phyloP scores from a whole-genome alignment of 2,888 invertebrate species.

The Serrognathus titanus region DNA sequence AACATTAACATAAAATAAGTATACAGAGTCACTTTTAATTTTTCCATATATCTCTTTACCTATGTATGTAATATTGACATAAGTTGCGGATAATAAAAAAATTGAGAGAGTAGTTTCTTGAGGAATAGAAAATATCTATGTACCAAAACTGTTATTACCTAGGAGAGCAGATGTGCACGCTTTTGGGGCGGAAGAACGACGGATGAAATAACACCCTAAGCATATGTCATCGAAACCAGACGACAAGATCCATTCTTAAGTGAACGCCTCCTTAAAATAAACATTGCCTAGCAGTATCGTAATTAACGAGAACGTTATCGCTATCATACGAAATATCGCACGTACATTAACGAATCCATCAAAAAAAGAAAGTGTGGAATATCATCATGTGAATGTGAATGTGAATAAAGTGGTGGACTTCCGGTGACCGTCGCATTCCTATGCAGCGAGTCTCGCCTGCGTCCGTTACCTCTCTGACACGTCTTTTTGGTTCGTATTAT shows the following conservation, averaged over 20 bases:
- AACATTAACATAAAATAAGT: not conserved
- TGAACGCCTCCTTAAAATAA: not conserved
- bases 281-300: not conserved
- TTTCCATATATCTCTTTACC: not conserved
- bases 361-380: too few relatives aligned
- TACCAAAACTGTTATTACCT: not conserved
- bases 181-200: slow-evolving; percentile 6
- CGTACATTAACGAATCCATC: too few relatives aligned
- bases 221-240: slow-evolving; percentile 1
- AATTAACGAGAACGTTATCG: too few relatives aligned
- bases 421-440: slow-evolving; percentile 14
- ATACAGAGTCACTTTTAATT: not conserved
- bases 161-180: slow-evolving; percentile 7
- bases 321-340: too few relatives aligned
- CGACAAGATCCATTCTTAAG: not conserved
- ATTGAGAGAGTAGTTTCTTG: too few relatives aligned
- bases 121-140: too few relatives aligned
- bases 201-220: slow-evolving; percentile 7
- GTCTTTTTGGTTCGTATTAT: too few relatives aligned
- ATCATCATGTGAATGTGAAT: slow-evolving; percentile 4
- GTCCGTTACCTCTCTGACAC: too few relatives aligned
- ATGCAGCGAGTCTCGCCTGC: not conserved
- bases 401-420: slow-evolving; percentile 12
- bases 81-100: too few relatives aligned
- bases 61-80: too few relatives aligned